A percentile compares a stretch with the other conserved stretches of the same genome.
Evolutionary conservation across 2,797 vertebrate genomes (phyloP).

Genomic region (Percopsis omiscomaycus): DNA sequence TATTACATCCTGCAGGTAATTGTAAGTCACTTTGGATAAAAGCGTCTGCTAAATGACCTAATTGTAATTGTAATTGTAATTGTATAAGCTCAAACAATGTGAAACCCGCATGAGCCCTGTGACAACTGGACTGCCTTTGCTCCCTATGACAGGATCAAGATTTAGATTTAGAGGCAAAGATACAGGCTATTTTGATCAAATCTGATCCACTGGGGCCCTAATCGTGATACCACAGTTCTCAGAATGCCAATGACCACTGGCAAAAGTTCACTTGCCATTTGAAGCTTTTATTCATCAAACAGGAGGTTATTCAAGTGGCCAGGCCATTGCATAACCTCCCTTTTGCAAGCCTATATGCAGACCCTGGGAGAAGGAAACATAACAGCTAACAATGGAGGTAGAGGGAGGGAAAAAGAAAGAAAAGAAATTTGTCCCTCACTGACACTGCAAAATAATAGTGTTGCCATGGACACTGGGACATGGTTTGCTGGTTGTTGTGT

Average conservation of each 20-base stretch:
- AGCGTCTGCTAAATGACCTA: no score
- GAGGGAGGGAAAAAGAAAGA: conserved; percentile 23
- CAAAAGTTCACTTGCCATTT: conserved; percentile 55
- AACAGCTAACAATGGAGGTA: conserved; percentile 12
- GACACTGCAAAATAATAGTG: conserved; percentile 21
- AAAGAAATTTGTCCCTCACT: conserved; percentile 9
- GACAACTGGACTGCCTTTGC: conserved; percentile 10
- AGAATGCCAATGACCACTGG: conserved; percentile 63
- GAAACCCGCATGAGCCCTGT: conserved; percentile 9
- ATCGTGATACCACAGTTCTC: conserved; percentile 36
- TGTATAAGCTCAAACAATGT: no score
- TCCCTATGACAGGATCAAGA: conserved; percentile 13
- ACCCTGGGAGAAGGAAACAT: conserved; percentile 45
- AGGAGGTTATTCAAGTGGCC: conserved; percentile 60
- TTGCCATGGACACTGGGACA: conserved; percentile 12
- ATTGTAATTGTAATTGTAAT: no score
- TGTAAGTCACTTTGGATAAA: no score
- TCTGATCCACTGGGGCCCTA: conserved; percentile 25
- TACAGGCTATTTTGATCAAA: conserved; percentile 46
- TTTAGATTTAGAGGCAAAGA: conserved; percentile 38
- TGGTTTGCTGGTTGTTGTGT: neutral
- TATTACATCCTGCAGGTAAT: no score
- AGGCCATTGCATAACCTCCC: conserved; percentile 68
- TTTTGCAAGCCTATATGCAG: conserved; percentile 55
- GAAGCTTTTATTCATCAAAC: conserved; percentile 53